Evolutionary conservation across 2,113 vertebrate genomes (phyloP), one percentile per base, ranked within the genome.

Genomic region (Hylia prasina): DNA sequence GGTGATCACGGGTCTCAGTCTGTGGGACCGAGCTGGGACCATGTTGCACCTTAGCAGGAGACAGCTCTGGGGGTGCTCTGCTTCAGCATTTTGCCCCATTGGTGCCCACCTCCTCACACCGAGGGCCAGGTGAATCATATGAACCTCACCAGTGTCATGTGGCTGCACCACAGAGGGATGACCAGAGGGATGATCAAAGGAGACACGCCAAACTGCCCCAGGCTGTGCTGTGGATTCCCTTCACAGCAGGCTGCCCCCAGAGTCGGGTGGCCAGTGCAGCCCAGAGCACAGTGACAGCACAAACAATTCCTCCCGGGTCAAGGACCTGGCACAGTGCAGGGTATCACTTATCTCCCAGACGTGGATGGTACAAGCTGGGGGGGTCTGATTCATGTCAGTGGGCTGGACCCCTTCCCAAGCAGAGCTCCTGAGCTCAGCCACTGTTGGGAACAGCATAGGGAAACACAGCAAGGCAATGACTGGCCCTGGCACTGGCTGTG

Each of bases 251-350:
- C 23, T 92, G 54, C 15, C 33, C 39, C 35, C 7, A 6, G 4
- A 3, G 33, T 20, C 0, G 0, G 13, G 39, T 87, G 47, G 60
- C 33, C 2, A 0, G 24, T 12, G 10, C 28, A 91, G 50, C 31
- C 20, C 3, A 0, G 68, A 91, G 39, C 15, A 28, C 80, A 53
- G n/a, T 89, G 83, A 71, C 76, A 91, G 54, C 72, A 87, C 37
- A 84, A 87, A 80, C 39, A 90, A 86, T 94, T 94, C 86, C 61
- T 96, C 69, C 50, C 7, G 6, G 80, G 91, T 95, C 93, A 94
- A 92, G 89, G 83, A 89, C 64, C 94, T 95, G 93, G 83, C 80
- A 75, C 3, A 6, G 51, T 40, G 21, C 5, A 15, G 20, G 8
- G 17, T 93, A 69, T 94, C 93, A 83, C 35, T 95, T 93, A 87